Percentiles rank a stretch among this genome's conserved stretches.
Conservation (phyloP, 2,888 invertebrate genomes). For the Drosophila parthenogenetica region DNA sequence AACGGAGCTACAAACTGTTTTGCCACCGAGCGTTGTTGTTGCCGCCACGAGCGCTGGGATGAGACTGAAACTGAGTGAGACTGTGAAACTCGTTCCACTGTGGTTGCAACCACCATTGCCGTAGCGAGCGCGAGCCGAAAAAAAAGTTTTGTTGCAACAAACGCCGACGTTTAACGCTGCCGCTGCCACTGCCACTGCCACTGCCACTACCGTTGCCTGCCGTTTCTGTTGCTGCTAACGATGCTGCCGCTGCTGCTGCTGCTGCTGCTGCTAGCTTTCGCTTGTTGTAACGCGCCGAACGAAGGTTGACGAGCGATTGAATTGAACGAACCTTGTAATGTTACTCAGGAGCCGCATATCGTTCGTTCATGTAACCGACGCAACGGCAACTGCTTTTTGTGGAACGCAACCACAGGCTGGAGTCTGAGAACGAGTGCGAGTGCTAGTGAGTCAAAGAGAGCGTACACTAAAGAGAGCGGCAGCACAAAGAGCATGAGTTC, state of each 20-base stretch:
- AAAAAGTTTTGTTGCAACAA: conserved; percentile 41
- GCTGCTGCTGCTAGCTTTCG: conserved; percentile 42
- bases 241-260: conserved; percentile 12
- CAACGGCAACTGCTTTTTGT: conserved; percentile 34
- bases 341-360: conserved; percentile 50
- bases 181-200: conserved; percentile 8
- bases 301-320: conserved; percentile 81
- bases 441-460: conserved; percentile 13
- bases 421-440: neutral
- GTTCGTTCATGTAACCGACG: conserved; percentile 43
- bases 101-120: conserved; percentile 42
- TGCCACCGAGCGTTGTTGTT: conserved; percentile 64
- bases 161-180: conserved; percentile 35
- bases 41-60: conserved; percentile 77
- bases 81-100: conserved; percentile 49
- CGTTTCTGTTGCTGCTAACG: neutral
- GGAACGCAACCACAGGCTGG: conserved; percentile 46
- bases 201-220: conserved; percentile 19
- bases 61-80: conserved; percentile 71
- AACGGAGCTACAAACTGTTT: conserved; percentile 21
- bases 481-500: neutral
- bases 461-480: neutral
- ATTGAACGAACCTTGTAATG: conserved; percentile 65
- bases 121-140: conserved; percentile 41
- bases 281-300: conserved; percentile 76